These are phyloP conservation scores for Monarcha castaneiventris DNA, from an alignment of 2,113 vertebrate genomes.

Conservation along the genomic window DNA sequence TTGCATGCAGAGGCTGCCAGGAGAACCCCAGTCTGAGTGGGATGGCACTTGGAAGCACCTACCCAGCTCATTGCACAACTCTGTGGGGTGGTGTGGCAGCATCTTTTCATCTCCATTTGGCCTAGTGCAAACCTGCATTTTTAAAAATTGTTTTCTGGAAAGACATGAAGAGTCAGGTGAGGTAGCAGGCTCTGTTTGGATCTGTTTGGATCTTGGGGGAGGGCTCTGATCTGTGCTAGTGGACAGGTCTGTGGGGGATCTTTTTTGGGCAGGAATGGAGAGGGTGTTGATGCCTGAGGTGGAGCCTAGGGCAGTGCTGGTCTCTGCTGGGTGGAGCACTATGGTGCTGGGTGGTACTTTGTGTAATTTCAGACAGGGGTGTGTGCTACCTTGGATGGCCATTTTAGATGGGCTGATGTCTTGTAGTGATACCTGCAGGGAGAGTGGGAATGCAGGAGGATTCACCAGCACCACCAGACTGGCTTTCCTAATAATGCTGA, in stretches of 20 bases:
- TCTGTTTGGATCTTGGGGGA: rapidly evolving
- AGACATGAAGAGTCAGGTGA: not conserved
- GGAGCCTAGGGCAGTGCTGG: not conserved
- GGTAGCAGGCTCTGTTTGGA: not conserved
- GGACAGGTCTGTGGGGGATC: not conserved
- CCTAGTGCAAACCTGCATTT: not conserved
- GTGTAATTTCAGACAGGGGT: not conserved
- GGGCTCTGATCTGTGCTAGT: not conserved
- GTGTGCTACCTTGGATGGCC: not conserved
- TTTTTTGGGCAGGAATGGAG: not conserved
- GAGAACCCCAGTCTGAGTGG: not conserved
- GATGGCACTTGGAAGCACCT: not conserved
- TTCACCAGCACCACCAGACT: rapidly evolving
- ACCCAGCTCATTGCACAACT: rapidly evolving
- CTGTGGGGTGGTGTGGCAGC: rapidly evolving
- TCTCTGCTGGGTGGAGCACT: not conserved
- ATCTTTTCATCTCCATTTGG: not conserved
- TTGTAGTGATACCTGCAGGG: not conserved
- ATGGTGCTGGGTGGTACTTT: not conserved
- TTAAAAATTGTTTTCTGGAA: not conserved
- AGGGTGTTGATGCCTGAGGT: not conserved
- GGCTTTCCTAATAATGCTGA: not conserved
- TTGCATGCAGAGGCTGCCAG: rapidly evolving
- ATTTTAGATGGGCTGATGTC: not conserved
- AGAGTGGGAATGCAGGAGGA: not conserved